Base-by-base conservation (phyloP, 2,888 invertebrate species). In the Eurytoma adleriae region DNA sequence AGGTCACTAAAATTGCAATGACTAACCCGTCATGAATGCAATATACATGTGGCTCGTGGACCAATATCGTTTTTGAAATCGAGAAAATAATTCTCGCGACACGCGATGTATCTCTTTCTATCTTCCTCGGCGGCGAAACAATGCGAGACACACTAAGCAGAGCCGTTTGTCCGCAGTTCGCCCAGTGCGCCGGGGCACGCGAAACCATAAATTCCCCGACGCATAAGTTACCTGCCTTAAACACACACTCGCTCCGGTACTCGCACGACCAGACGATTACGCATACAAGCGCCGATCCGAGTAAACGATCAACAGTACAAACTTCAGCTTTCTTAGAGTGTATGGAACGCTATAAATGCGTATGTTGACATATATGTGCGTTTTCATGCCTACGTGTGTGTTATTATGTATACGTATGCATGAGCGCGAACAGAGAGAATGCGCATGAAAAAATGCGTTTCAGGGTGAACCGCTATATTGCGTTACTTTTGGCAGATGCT, bases 181-280 rank as follows among this genome's bases (percentile, higher is more conserved):
- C 30, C 48, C 64, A 40, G 66, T 30, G 30, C 52, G 64, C 67
- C 72, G 16, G 67, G 57, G 64, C 84, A 83, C 82, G 84, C 83
- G 84, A 85, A 84, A 84, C 82, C 80, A 85, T 85, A 84, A 84
- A 86, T 85, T 83, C 74, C 80, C 70, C 56, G 52, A 74, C 30
- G 70, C 80, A 77, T 80, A 80, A 80, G 73, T 80, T 81, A 78
- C 72, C 67, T 71, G 71, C 59, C 48, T 56, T 56, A 40, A 54
- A 59, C 61, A 54, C 61, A 78, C 72, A 18, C 50, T 54, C 67
- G 5, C 20, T 3, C 56, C 5, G 10, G 48, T n/a, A n/a, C 52
- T 13, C 14, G 16, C n/a, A 20, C 57, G 16, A 18, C 13, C n/a
- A 48, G 16, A 69, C 57, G 13, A 18, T 18, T 57, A 20, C 48